phyloP scores from a whole-genome alignment of 2,888 invertebrate species.

The Mesorhabditis sp. region DNA sequence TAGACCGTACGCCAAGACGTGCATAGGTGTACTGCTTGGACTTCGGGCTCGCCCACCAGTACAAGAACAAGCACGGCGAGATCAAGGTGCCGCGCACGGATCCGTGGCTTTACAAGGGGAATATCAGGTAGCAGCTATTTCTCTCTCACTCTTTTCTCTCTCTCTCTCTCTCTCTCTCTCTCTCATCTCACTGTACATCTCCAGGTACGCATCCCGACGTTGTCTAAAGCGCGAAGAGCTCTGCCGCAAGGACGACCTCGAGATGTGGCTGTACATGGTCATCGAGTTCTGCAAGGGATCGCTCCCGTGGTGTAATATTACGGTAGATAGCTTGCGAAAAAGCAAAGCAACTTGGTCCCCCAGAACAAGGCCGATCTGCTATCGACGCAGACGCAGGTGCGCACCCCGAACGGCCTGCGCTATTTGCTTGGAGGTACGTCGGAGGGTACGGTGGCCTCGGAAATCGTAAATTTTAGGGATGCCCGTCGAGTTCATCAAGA shows the following conservation, averaged over 20 bases:
- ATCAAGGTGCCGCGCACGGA: constrained; percentile 15
- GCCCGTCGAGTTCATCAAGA: constrained; percentile 14
- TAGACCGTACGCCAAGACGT: background rate
- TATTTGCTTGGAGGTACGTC: no score
- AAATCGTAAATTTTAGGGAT: constrained; percentile 2
- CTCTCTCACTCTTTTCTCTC: no score
- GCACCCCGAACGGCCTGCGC: no score
- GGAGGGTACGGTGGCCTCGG: no score
- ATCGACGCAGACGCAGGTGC: no score
- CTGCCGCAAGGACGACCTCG: constrained; percentile 16
- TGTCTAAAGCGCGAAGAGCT: constrained; percentile 15
- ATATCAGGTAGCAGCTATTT: constrained; percentile 5
- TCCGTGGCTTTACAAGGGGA: constrained; percentile 15
- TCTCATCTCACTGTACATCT: background rate
- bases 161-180: no score
- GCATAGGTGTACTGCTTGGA: constrained; percentile 18
- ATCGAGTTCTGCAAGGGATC: constrained; percentile 18
- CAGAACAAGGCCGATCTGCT: no score
- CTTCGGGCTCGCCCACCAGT: constrained; percentile 16
- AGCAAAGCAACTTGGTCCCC: background rate
- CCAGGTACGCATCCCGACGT: constrained; percentile 15
- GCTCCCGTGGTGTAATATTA: constrained; percentile 12
- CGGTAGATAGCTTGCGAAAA: constrained; percentile 8
- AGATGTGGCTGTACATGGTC: constrained; percentile 21
- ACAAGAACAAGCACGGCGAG: constrained; percentile 12